A percentile compares a stretch with the other conserved stretches of the same genome.
Conservation (phyloP, 2,113 vertebrate species). For the Burhinus oedicnemus region DNA sequence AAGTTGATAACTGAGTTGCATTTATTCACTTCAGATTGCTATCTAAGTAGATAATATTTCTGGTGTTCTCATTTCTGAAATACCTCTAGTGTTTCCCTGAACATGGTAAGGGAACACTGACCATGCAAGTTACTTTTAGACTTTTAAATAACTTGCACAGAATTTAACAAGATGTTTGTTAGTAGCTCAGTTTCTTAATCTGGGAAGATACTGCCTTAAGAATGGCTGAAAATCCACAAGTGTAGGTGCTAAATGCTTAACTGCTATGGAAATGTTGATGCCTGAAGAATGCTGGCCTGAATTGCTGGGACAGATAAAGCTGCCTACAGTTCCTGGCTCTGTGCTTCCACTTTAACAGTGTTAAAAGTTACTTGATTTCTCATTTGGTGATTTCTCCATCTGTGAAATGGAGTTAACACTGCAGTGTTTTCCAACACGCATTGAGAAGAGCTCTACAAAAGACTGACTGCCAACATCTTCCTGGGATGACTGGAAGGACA, state of each 20-base stretch:
- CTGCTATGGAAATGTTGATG: not conserved
- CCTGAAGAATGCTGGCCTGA: not conserved
- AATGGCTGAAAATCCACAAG: not conserved
- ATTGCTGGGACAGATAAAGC: not conserved
- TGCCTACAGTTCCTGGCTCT: not conserved
- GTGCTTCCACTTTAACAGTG: not conserved
- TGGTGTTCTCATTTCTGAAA: conserved; percentile 9
- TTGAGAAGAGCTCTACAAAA: not conserved
- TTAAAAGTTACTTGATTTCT: not conserved
- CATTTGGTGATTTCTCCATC: not conserved
- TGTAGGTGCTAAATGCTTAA: not conserved
- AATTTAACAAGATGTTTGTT: not conserved
- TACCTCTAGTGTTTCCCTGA: not conserved
- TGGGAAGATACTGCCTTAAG: not conserved
- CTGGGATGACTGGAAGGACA: not conserved
- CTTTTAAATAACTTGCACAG: not conserved
- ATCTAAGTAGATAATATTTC: not conserved
- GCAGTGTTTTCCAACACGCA: fast-evolving
- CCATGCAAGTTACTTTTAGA: not conserved
- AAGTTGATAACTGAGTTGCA: not conserved
- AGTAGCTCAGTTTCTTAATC: not conserved
- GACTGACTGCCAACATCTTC: not conserved
- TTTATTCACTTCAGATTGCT: not conserved
- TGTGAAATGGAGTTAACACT: not conserved
- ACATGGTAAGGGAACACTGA: not conserved